Evolutionary conservation across 2,797 vertebrate genomes (phyloP).

Genomic region (Darevskia mixta): DNA sequence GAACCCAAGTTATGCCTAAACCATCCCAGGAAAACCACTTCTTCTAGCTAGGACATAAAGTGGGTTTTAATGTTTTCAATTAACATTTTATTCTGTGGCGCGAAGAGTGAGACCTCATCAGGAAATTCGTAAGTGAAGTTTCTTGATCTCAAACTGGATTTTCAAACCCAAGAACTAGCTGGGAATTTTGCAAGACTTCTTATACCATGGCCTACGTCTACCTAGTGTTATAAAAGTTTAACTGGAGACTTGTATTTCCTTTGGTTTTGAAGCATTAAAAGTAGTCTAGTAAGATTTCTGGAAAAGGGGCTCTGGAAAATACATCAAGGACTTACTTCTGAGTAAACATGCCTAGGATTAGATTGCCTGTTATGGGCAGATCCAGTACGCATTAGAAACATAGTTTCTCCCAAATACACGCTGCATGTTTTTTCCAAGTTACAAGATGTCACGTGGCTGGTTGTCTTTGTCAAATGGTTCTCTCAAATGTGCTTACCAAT

Average conservation of each 20-base stretch:
- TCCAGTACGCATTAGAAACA: neutral
- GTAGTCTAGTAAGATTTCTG: slow-evolving; percentile 8
- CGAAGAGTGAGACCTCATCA: slow-evolving; percentile 1
- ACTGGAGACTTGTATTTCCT: slow-evolving; percentile 8
- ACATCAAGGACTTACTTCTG: neutral
- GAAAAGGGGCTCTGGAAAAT: neutral
- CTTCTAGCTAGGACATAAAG: neutral
- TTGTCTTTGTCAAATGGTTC: neutral
- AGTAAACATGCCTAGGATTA: neutral
- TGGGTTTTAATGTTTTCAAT: slow-evolving; percentile 9
- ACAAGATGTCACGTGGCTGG: neutral
- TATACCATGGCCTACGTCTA: neutral
- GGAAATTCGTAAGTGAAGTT: slow-evolving; percentile 7
- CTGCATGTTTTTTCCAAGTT: neutral
- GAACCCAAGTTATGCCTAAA: slow-evolving; percentile 23
- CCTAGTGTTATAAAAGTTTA: neutral
- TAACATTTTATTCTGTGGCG: slow-evolving; percentile 8
- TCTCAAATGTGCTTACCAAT: neutral
- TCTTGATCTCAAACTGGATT: slow-evolving; percentile 11
- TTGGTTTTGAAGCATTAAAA: slow-evolving; percentile 21
- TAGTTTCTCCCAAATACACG: too few species aligned
- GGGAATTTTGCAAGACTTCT: slow-evolving; percentile 11
- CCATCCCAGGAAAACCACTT: neutral
- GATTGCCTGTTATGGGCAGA: too few species aligned
- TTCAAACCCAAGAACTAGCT: neutral